These are phyloP conservation scores for Balaeniceps rex DNA, from an alignment of 2,113 vertebrate genomes.

Conservation along the genomic window DNA sequence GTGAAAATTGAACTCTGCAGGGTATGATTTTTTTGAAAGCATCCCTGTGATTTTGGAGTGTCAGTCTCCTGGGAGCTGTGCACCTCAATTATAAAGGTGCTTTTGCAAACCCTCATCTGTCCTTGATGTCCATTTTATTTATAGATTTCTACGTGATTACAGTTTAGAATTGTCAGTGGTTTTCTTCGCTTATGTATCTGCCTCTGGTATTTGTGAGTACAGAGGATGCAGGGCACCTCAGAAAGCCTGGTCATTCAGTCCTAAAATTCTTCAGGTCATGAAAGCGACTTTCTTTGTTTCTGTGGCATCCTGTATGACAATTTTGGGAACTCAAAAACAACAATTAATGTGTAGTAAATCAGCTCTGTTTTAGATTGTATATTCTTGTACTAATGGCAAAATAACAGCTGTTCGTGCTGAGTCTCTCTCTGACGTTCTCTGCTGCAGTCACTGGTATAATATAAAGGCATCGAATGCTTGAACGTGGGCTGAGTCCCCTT, in stretches of 20 bases:
- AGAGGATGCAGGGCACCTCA: background rate
- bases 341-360: background rate
- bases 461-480: background rate
- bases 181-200: background rate
- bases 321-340: background rate
- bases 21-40: slow-evolving; percentile 48
- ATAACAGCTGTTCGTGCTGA: background rate
- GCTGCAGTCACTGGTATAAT: background rate
- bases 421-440: background rate
- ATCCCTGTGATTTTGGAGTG: slow-evolving; percentile 15
- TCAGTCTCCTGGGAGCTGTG: background rate
- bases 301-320: background rate
- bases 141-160: background rate
- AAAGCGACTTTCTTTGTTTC: background rate
- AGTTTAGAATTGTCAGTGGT: background rate
- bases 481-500: background rate
- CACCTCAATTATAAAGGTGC: slow-evolving; percentile 33
- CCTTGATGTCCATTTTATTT: slow-evolving; percentile 6
- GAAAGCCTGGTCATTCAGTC: background rate
- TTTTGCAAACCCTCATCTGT: slow-evolving; percentile 22
- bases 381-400: background rate
- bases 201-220: background rate
- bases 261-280: background rate
- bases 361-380: background rate
- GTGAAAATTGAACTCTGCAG: slow-evolving; percentile 57